phyloP scores from a whole-genome alignment of 1,140 invertebrate genomes.

The Drosophila equinoxialis region DNA sequence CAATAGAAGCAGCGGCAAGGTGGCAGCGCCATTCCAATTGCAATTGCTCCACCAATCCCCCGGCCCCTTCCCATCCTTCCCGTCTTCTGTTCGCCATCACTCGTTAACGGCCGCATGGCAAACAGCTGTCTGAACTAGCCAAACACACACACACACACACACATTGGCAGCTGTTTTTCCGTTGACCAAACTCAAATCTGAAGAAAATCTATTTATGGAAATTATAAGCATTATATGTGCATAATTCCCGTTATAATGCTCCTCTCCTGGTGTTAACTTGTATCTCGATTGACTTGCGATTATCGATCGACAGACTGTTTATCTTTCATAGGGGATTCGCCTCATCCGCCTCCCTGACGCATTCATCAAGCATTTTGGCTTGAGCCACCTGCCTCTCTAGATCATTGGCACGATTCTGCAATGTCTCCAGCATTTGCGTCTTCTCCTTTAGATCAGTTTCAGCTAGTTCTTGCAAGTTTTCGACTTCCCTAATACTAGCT shows the following conservation, averaged over 20 bases:
- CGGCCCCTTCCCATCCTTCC: background rate
- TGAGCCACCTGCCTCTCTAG: too few species aligned
- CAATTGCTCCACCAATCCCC: conserved; percentile 11
- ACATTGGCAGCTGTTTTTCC: conserved; percentile 34
- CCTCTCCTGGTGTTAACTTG: too few species aligned
- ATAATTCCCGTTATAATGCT: too few species aligned
- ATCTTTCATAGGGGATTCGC: too few species aligned
- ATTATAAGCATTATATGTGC: too few species aligned
- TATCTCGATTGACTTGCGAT: too few species aligned
- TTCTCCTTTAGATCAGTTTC: conserved; percentile 84
- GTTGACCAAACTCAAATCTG: conserved; percentile 5
- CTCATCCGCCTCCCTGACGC: too few species aligned
- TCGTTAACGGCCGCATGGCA: conserved; percentile 19
- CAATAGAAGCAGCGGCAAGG: conserved; percentile 35
- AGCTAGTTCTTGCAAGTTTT: conserved; percentile 84
- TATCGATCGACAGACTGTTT: too few species aligned
- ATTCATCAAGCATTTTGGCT: too few species aligned
- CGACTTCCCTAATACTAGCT: conserved; percentile 85
- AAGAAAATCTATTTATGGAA: conserved; percentile 52
- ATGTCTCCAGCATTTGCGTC: too few species aligned
- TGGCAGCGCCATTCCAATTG: conserved; percentile 39
- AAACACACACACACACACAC: conserved; percentile 23
- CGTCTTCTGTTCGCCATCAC: background rate
- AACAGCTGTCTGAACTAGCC: conserved; percentile 27
- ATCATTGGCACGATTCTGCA: too few species aligned